Conservation (phyloP, 2,888 invertebrate species). For the Aquatica leii region DNA sequence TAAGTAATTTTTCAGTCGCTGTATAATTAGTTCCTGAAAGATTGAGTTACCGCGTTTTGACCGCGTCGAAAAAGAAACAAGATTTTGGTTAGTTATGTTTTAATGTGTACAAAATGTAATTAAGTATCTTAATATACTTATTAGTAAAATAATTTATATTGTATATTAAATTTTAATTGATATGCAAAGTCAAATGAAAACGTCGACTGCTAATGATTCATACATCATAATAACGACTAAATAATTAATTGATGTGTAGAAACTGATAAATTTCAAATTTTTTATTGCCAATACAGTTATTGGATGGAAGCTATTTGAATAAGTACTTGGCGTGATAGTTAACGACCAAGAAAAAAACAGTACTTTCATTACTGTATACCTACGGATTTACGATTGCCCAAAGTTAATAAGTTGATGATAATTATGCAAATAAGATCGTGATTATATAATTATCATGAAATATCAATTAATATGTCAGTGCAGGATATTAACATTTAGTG, state of each 20-base stretch:
- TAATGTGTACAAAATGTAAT: too few species aligned
- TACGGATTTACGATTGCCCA: constrained; percentile 3
- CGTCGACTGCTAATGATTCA: constrained; percentile 1
- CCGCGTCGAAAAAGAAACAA: too few species aligned
- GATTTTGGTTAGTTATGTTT: too few species aligned
- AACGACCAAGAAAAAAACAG: not conserved
- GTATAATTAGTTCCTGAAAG: too few species aligned
- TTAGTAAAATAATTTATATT: too few species aligned
- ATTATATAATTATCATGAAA: constrained; percentile 13
- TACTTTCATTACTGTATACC: constrained; percentile 1
- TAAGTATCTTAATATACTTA: too few species aligned
- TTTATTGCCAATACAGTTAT: constrained; percentile 6
- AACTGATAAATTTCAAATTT: constrained; percentile 11
- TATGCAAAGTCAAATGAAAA: not conserved
- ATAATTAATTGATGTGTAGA: constrained; percentile 12
- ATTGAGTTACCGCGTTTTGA: too few species aligned
- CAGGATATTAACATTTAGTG: constrained; percentile 4
- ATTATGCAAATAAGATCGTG: constrained; percentile 13
- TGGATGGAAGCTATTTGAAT: constrained; percentile 4
- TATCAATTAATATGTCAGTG: constrained; percentile 14
- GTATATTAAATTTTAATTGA: too few species aligned
- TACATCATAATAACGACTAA: constrained; percentile 6
- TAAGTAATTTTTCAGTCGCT: too few species aligned
- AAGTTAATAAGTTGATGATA: constrained; percentile 10
- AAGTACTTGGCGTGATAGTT: not conserved